A percentile compares a stretch with the other conserved stretches of the same genome.
These are phyloP conservation scores for Scolopax bukidnonensis DNA, from an alignment of 2,797 vertebrate species.

Conservation along the genomic window DNA sequence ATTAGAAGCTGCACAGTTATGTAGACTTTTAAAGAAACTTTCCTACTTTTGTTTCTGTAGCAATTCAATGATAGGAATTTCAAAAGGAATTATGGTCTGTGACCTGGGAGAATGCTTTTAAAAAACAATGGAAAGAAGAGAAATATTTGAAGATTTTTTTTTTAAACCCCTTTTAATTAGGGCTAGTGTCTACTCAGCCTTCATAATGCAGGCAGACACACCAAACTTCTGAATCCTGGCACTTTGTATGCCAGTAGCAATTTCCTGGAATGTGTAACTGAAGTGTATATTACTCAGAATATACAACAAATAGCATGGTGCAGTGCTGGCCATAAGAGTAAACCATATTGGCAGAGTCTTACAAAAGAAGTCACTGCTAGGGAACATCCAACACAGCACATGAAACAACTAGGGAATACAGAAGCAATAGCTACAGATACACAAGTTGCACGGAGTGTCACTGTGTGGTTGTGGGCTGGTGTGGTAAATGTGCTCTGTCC, in stretches of 20 bases:
- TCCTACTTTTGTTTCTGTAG: background rate
- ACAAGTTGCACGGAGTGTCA: background rate
- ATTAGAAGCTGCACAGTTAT: background rate
- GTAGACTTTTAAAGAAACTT: background rate
- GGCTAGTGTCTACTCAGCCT: background rate
- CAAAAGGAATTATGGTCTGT: background rate
- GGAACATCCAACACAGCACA: accelerated
- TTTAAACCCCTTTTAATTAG: background rate
- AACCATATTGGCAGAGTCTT: background rate
- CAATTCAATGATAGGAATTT: background rate
- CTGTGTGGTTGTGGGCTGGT: background rate
- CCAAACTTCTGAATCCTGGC: background rate
- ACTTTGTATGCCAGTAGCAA: background rate
- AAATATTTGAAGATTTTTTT: background rate
- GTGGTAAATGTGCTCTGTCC: background rate
- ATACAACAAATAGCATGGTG: background rate
- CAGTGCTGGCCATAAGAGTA: background rate
- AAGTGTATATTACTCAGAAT: background rate
- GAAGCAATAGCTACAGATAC: background rate
- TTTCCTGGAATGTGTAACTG: background rate
- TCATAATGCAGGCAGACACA: accelerated
- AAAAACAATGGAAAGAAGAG: background rate
- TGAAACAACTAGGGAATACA: background rate
- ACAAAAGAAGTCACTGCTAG: background rate
- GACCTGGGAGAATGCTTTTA: background rate